phyloP scores from a whole-genome alignment of 2,888 invertebrate genomes.

The Spisula subtruncata region DNA sequence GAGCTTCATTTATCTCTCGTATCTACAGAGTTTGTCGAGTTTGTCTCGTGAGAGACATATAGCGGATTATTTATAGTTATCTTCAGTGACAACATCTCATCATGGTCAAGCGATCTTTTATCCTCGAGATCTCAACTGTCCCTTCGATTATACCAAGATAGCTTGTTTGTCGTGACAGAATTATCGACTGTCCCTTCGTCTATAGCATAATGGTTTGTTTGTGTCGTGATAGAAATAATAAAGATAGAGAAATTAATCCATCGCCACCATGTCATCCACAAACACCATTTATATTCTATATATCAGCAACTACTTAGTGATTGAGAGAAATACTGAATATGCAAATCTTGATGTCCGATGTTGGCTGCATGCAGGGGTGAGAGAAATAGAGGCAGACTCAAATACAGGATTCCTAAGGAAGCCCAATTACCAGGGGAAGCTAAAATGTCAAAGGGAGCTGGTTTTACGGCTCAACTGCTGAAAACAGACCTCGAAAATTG shows the following conservation, averaged over 20 bases:
- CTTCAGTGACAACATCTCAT: constrained; percentile 9
- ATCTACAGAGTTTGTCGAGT: not conserved
- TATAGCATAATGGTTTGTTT: not conserved
- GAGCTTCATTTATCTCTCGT: not conserved
- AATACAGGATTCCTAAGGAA: too few relatives aligned
- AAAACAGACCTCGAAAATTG: too few relatives aligned
- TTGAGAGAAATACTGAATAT: too few relatives aligned
- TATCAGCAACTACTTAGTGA: too few relatives aligned
- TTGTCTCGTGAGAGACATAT: not conserved
- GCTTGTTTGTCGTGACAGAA: too few relatives aligned
- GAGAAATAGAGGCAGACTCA: too few relatives aligned
- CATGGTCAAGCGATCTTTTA: not conserved
- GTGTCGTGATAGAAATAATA: not conserved
- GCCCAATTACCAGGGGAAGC: too few relatives aligned
- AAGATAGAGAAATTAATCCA: not conserved
- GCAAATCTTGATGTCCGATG: too few relatives aligned
- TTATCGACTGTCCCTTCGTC: not conserved
- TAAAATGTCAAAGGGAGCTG: too few relatives aligned
- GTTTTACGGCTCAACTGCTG: too few relatives aligned
- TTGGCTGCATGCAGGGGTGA: too few relatives aligned
- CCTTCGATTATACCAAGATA: not conserved
- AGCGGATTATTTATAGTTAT: not conserved
- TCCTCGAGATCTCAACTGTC: not conserved
- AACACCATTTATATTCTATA: too few relatives aligned
- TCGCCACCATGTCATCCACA: not conserved